phyloP scores from a whole-genome alignment of 2,113 vertebrate genomes.

The Hippoglossus stenolepis region DNA sequence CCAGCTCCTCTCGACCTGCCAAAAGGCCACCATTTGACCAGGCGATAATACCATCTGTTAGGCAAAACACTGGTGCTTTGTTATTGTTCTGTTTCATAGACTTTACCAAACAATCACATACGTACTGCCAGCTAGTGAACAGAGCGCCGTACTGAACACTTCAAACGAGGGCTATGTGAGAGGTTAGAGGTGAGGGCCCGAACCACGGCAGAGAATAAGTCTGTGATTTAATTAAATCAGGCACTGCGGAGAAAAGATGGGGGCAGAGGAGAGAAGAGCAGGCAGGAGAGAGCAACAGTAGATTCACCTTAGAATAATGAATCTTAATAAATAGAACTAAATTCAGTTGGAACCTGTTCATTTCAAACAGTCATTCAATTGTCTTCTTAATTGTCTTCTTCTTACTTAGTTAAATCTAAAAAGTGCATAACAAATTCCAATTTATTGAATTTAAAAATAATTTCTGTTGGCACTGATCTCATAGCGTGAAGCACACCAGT shows the following conservation, averaged over 20 bases:
- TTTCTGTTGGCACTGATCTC: too few relatives aligned
- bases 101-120: slow-evolving; percentile 67
- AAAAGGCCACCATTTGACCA: slow-evolving; percentile 61
- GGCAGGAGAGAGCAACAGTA: not conserved
- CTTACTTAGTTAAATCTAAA: too few relatives aligned
- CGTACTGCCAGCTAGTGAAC: slow-evolving; percentile 45
- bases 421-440: not conserved
- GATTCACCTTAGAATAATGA: not conserved
- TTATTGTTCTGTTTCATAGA: slow-evolving; percentile 59
- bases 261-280: not conserved
- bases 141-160: slow-evolving; percentile 25
- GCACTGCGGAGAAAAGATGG: slow-evolving; percentile 9
- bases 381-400: too few relatives aligned
- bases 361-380: too few relatives aligned
- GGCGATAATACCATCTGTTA: slow-evolving; percentile 56
- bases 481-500: too few relatives aligned
- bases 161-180: slow-evolving; percentile 54
- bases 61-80: slow-evolving; percentile 64
- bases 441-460: too few relatives aligned
- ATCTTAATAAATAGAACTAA: not conserved
- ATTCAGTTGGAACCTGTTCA: too few relatives aligned
- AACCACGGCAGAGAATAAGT: slow-evolving; percentile 31
- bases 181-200: slow-evolving; percentile 47
- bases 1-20: slow-evolving; percentile 43
- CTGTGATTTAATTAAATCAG: slow-evolving; percentile 44